phyloP scores from a whole-genome alignment of 2,888 invertebrate genomes.

The Stomorhina lunata region DNA sequence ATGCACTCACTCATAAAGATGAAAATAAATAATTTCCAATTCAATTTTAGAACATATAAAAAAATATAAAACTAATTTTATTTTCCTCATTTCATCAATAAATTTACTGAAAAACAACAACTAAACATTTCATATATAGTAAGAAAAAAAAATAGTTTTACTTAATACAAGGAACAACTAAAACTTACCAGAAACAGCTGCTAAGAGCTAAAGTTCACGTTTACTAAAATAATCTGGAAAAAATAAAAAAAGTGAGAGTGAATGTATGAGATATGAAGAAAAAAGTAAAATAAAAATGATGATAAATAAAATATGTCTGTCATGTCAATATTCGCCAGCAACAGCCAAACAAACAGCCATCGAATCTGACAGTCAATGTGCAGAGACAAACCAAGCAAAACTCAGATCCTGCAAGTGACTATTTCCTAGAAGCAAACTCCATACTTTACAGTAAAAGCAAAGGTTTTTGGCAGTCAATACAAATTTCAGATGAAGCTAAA shows the following conservation, averaged over 20 bases:
- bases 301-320: conserved; percentile 74
- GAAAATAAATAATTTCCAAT: conserved; percentile 1
- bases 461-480: conserved; percentile 44
- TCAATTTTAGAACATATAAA: not conserved
- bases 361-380: conserved; percentile 71
- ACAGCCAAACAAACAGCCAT: conserved; percentile 75
- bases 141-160: not conserved
- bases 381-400: conserved; percentile 72
- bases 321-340: conserved; percentile 77
- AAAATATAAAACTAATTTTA: conserved; percentile 45
- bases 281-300: conserved; percentile 42
- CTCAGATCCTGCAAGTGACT: conserved; percentile 54
- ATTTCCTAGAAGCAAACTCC: not conserved
- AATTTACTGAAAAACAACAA: conserved; percentile 8
- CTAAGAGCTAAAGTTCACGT: not conserved
- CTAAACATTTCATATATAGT: not conserved
- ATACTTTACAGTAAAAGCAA: conserved; percentile 15
- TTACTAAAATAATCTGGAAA: conserved; percentile 20
- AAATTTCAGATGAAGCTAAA: conserved; percentile 27
- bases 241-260: not conserved
- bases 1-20: not conserved
- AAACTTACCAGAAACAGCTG: conserved; percentile 8
- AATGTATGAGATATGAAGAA: not conserved
- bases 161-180: not conserved
- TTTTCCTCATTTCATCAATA: conserved; percentile 20